Base-by-base conservation (phyloP, 2,888 invertebrate genomes). In the Chesias legatella region DNA sequence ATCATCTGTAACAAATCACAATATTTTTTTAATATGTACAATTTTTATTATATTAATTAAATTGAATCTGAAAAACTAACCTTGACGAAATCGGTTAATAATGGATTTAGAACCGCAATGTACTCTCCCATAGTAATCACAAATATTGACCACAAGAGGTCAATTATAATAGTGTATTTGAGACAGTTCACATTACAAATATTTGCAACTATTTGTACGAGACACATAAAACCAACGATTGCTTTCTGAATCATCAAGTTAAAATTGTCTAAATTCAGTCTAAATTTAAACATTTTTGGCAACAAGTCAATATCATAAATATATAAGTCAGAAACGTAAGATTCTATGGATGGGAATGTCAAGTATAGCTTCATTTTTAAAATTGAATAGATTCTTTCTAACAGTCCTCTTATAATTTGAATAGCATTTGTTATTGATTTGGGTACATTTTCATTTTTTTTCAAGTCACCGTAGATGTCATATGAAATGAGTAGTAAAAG, bases 301-400 rank as follows among this genome's bases (percentile, higher is more conserved):
- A 71, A 56, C 52, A 62, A 53, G 43, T 69, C 64, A 55, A 61
- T 56, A 54, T 33, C 59, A 55, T 51, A 63, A 53, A 63, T 65
- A 59, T 73, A 58, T 47, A 75, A 58, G 59, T 77, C 70, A 63
- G 67, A 61, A 51, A 70, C 53, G 67, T 74, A 75, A 53, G 61
- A 60, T 61, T 78, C 74, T 64, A 81, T 53, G n/a, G 59, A 58
- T 50, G 88, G 86, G 77, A 86, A 88, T 79, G 83, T 79, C 56
- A 76, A 62, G 43, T 70, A 59, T 39, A 69, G 65, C 63, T 88
- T 85, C 74, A 81, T 81, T 73, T 78, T 79, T 29, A 78, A 48
- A 38, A 86, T 85, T 51, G 75, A 65, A 51, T 62, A 61, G 47
- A 85, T 58, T 69, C 86, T 79, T 53, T 82, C 77, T 39, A 73